Evolutionary conservation across 2,113 vertebrate genomes (phyloP), one percentile per base, ranked within the genome.

Genomic region (Lathamus discolor): DNA sequence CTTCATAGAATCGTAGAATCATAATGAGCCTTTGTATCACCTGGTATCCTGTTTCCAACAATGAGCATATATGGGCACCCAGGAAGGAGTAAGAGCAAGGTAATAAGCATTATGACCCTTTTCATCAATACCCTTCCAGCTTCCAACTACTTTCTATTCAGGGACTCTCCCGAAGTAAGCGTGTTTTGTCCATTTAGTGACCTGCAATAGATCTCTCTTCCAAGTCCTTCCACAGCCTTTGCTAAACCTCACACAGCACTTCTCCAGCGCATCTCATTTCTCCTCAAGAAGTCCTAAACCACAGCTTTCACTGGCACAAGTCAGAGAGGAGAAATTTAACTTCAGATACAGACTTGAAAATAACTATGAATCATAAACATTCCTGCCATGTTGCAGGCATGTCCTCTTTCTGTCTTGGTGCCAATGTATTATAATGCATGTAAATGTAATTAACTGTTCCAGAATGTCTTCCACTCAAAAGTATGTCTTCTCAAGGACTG

Each of bases 41-140:
- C 68, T 57, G 29, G 28, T 37, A 35, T 15, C 61, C 33, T 2
- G 0, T 31, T 89, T 63, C 74, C 41, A 88, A 64, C 24, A 77
- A 22, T 1, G 10, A 83, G 25, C 43, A 55, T 20, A 86, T 70
- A 69, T 9, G 3, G 14, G 28, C 0, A 0, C 8, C 17, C 33
- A 39, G 19, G 16, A 41, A 63, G 63, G 43, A 70, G 20, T 10
- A 75, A 72, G 39, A 72, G 59, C 52, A 51, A 18, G 17, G 74
- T 16, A 61, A 85, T 13, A 55, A 83, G 25, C 17, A 48, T 83
- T 61, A 43, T 17, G 11, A n/a, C 6, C 8, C 28, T 70, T 62
- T 62, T 86, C 54, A 44, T 49, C 63, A 83, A 1, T 8, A 80
- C 3, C 7, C 1, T 73, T 55, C 48, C 62, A 83, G 57, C 22